Evolutionary conservation across 64 coral and sea anemone species (phyloP), one percentile per base, ranked within the genome.

Genomic region (Cladopsammia gracilis): DNA sequence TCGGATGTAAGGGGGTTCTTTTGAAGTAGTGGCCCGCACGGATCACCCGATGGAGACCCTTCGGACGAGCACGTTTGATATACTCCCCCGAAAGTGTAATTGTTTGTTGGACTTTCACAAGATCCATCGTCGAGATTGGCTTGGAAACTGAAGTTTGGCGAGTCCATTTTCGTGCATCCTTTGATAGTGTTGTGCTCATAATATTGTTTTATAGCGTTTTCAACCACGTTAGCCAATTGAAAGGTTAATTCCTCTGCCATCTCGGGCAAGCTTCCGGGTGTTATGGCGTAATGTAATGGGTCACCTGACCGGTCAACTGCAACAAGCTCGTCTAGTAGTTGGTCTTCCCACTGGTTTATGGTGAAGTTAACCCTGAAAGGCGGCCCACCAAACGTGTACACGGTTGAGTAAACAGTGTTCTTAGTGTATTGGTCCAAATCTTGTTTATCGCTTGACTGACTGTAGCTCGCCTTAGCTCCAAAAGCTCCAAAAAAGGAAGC

Each of bases 91-190:
- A 98, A 98, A 4, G 96, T 98, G 53, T 89, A 98, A 58, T 98
- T 98, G 43, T 86, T 98, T 22, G 87, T 72, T 9, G 85, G 77
- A 25, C 89, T 82, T 20, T 92, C 77, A 85, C 96, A 98, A 18
- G 96, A 95, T 48, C 92, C 56, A 76, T 98, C 96, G 57, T 98
- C 96, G 43, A 98, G 64, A 74, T 95, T 89, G 3, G 96, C 96
- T 86, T 98, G 96, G 62, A 98, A 98, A 72, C 92, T 98, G 62
- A 98, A 98, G 26, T 98, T 95, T 11, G 93, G 96, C 62, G 96
- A 98, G 25, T 77, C 79, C 20, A 90, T 87, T 58, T 98, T 87
- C 12, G 48, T 98, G 61, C 96, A 98, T 44, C 96, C 96, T 82
- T 88, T 98, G n/a, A 98, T 92, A 15, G 64, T 77, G 81, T 98